Base-by-base conservation (phyloP, 2,888 invertebrate species). In the Temnothorax rugatulus region DNA sequence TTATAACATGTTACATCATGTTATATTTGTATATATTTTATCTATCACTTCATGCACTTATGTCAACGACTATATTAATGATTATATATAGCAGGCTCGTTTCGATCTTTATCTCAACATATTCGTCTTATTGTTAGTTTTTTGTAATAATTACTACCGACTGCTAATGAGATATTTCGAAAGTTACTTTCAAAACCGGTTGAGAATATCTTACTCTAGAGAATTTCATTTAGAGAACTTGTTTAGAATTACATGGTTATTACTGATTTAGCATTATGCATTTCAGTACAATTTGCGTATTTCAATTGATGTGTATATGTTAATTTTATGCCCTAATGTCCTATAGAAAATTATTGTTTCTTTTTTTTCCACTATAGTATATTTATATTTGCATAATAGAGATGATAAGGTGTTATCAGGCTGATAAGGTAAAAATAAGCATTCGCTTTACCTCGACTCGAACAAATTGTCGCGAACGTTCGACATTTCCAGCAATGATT, bases 401-500 rank as follows among this genome's bases (percentile, higher is more conserved):
- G 5, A 3, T 38, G 18, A 25, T 75, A 50, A 50, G 7, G 13
- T 68, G 0, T n/a, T 68, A 18, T 68, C 9, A 25, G 25, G 13
- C 2, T 44, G 44, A 52, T 50, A 21, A 38, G 15, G 5, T 52
- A 52, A n/a, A 74, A 15, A 38, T 38, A 18, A 54, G 7, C 41
- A 15, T 7, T 47, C 8, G 61, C 4, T 63, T 83, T 92, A 95
- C 95, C 92, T 95, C 95, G n/a, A 95, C 93, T 69, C 95, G 94
- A 83, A 95, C 92, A 71, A 93, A 94, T 77, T 95, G 95, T 29
- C 95, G 94, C 54, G 94, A 93, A 73, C 95, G 92, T 61, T 95
- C 95, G 41, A 95, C 92, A 82, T 92, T 94, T 74, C 95, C 95
- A 29, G 94, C 92, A 0, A 91, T 88, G 7, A 95, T 94, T 29